Evolutionary conservation across 2,797 vertebrate species (phyloP).

Genomic region (Lerista edwardsae): DNA sequence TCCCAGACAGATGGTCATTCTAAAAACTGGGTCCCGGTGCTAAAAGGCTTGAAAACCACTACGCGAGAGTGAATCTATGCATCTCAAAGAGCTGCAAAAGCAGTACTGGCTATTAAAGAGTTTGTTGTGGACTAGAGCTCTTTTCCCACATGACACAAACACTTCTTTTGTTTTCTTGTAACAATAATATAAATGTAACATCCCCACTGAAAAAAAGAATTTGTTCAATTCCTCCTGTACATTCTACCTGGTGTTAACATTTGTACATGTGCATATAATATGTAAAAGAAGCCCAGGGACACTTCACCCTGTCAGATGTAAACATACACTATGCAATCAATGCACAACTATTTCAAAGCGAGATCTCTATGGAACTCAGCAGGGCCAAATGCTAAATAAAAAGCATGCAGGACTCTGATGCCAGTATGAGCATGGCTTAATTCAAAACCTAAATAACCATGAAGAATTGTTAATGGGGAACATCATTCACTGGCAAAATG

Average conservation of each 20-base stretch:
- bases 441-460: neutral
- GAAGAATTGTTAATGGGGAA: neutral
- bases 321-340: slow-evolving; percentile 22
- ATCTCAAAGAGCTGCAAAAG: neutral
- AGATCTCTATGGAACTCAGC: neutral
- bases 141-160: neutral
- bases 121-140: neutral
- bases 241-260: neutral
- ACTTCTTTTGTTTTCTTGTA: neutral
- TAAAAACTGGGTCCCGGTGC: no score
- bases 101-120: neutral
- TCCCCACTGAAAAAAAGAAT: neutral
- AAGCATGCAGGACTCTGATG: no score
- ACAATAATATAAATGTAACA: neutral
- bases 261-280: neutral
- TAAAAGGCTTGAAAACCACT: no score
- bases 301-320: no score
- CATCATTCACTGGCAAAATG: no score
- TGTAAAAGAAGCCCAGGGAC: neutral
- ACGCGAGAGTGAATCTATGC: neutral
- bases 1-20: no score
- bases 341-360: slow-evolving; percentile 43
- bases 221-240: neutral
- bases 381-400: neutral
- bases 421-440: neutral